Evolutionary conservation across 2,888 invertebrate species (phyloP).

Genomic region (Muschampia plurimacula): DNA sequence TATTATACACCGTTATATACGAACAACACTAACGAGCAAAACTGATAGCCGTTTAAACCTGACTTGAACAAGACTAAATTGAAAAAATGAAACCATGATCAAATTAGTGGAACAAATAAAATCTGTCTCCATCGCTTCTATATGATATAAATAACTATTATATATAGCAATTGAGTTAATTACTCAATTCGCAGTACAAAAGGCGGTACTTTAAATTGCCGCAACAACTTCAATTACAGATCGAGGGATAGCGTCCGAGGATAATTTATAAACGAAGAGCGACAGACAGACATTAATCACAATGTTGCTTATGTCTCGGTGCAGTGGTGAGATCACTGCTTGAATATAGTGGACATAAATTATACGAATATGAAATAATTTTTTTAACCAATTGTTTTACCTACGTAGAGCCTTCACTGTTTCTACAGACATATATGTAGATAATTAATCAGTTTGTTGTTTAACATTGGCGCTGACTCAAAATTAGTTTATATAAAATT

Average conservation of each 20-base stretch:
- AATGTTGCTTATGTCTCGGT: constrained; percentile 55
- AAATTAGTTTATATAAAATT: too few relatives aligned
- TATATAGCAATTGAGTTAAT: constrained; percentile 55
- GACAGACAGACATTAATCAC: constrained; percentile 67
- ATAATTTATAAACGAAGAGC: constrained; percentile 62
- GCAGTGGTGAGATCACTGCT: constrained; percentile 62
- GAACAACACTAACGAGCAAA: neutral
- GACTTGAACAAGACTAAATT: neutral
- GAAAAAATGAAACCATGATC: neutral
- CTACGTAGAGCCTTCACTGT: too few relatives aligned
- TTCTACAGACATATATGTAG: too few relatives aligned
- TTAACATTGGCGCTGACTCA: too few relatives aligned
- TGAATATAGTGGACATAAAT: neutral
- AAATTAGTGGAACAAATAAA: constrained; percentile 25
- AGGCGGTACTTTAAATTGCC: constrained; percentile 61
- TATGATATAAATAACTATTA: constrained; percentile 36
- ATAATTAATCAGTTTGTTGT: too few relatives aligned
- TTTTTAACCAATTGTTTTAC: too few relatives aligned
- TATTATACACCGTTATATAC: too few relatives aligned
- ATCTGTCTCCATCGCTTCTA: constrained; percentile 46
- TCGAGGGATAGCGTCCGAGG: constrained; percentile 69
- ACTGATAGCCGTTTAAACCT: neutral
- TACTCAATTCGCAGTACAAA: constrained; percentile 70
- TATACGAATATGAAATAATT: too few relatives aligned
- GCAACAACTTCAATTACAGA: constrained; percentile 76